Percentiles rank a stretch among this genome's conserved stretches.
Conservation (phyloP, 2,113 vertebrate species). For the Ctenomys sociabilis region DNA sequence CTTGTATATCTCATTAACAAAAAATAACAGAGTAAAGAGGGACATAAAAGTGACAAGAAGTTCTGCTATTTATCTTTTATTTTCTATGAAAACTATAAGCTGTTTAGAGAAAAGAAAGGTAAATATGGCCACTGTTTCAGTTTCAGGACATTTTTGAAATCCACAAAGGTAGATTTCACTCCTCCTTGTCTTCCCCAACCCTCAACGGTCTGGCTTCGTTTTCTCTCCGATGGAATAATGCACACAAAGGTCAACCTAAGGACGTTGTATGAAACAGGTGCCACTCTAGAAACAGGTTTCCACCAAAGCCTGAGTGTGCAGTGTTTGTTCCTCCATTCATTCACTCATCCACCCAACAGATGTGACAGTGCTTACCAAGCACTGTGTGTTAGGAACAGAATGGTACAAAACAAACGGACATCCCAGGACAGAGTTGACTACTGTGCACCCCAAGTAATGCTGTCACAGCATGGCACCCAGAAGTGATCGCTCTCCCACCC, state of each 20-base stretch:
- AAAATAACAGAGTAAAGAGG: neutral
- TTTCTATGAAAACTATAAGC: constrained; percentile 14
- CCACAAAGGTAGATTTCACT: constrained; percentile 41
- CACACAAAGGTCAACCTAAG: neutral
- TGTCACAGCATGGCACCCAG: fast-evolving
- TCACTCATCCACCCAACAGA: neutral
- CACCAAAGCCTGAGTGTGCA: neutral
- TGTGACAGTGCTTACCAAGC: neutral
- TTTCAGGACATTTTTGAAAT: constrained; percentile 54
- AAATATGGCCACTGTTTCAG: constrained; percentile 17
- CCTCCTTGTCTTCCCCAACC: neutral
- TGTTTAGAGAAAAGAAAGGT: constrained; percentile 49
- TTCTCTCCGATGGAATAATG: neutral
- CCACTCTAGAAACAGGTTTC: neutral
- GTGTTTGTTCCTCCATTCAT: neutral
- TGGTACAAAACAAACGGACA: neutral
- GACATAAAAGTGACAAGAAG: neutral
- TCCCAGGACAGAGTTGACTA: neutral
- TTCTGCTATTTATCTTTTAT: neutral
- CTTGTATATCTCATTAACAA: neutral
- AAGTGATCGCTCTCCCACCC: too few species aligned
- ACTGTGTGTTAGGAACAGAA: neutral
- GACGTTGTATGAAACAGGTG: neutral
- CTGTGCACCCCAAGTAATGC: fast-evolving
- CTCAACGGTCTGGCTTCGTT: neutral